A percentile compares a stretch with the other conserved stretches of the same genome.
Conservation (phyloP, 2,113 vertebrate species). For the Serilophus lunatus region DNA sequence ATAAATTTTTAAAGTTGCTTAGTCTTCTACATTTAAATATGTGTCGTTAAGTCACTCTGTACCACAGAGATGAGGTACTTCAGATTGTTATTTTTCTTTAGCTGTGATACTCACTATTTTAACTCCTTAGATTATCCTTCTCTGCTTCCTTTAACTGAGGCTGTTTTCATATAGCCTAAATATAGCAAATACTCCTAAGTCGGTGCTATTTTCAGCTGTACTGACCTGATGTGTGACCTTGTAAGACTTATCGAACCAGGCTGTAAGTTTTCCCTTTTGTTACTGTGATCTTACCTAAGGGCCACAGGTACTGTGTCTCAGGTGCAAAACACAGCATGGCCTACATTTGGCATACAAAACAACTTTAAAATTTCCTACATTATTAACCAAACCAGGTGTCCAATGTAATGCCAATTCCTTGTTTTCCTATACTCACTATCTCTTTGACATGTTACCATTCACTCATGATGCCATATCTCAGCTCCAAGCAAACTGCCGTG, state of each 20-base stretch:
- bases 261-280: not conserved
- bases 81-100: not conserved
- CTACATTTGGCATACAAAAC: not conserved
- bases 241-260: not conserved
- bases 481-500: not conserved
- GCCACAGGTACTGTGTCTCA: not conserved
- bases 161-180: not conserved
- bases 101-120: not conserved
- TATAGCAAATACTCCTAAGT: not conserved
- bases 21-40: not conserved
- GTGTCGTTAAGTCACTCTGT: not conserved
- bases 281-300: not conserved
- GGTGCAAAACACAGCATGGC: not conserved
- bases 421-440: not conserved
- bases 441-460: not conserved
- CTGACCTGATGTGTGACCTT: not conserved
- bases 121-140: not conserved
- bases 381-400: not conserved
- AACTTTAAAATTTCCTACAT: not conserved
- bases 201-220: not conserved
- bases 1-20: not conserved
- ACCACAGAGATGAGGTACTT: not conserved
- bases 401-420: not conserved
- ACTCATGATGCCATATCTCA: not conserved
- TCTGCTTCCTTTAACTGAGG: not conserved